phyloP scores from a whole-genome alignment of 2,797 vertebrate genomes.

The Moxostoma hubbsi region DNA sequence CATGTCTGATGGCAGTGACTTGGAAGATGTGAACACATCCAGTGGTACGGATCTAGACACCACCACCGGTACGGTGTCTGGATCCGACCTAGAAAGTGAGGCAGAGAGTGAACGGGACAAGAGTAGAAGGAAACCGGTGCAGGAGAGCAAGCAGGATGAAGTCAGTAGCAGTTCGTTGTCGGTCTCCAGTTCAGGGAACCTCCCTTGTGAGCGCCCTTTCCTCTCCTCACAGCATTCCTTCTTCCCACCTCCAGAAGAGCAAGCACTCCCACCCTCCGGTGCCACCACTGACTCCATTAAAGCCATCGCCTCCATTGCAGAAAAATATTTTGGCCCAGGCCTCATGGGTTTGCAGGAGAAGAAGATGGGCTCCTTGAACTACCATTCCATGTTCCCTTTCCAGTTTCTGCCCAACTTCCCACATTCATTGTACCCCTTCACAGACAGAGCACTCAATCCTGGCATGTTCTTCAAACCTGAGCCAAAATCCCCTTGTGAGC shows the following conservation, averaged over 20 bases:
- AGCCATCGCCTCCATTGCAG: constrained; percentile 97
- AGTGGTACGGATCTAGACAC: constrained; percentile 97
- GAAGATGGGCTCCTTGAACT: constrained; percentile 92
- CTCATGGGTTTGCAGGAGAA: constrained; percentile 96
- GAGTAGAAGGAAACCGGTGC: constrained; percentile 62
- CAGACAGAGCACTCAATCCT: constrained; percentile 88
- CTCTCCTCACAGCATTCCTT: constrained; percentile 91
- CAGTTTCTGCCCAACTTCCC: constrained; percentile 96
- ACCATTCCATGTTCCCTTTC: constrained; percentile 97
- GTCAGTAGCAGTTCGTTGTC: constrained; percentile 78
- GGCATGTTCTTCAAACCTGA: constrained; percentile 94
- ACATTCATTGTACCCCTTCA: constrained; percentile 90
- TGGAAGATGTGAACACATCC: constrained; percentile 96
- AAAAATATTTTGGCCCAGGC: constrained; percentile 97
- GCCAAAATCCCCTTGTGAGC: constrained; percentile 90
- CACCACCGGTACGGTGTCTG: constrained; percentile 93
- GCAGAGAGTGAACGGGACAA: constrained; percentile 86
- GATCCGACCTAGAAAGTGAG: constrained; percentile 92
- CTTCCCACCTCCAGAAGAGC: constrained; percentile 94
- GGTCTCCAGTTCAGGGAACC: constrained; percentile 78
- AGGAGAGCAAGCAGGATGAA: constrained; percentile 80
- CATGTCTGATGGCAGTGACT: constrained; percentile 93
- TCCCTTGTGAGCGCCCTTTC: constrained; percentile 83
- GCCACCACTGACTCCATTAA: constrained; percentile 96
- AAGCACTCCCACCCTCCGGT: constrained; percentile 85